phyloP scores from a whole-genome alignment of 1,140 invertebrate species.

The Trichonephila clavipes region DNA sequence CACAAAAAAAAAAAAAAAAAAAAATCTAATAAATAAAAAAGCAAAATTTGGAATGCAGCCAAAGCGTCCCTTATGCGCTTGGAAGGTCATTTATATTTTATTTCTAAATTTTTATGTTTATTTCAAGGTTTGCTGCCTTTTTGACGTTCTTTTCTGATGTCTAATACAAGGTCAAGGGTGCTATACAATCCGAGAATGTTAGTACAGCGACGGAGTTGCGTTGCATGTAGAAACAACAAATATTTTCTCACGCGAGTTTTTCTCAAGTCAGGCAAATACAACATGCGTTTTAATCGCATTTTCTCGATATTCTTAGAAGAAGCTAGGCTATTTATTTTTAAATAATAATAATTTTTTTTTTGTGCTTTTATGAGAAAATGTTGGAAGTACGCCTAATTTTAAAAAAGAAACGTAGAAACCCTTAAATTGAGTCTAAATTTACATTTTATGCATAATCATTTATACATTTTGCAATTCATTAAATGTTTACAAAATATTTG shows the following conservation, averaged over 20 bases:
- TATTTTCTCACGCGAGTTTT: conserved; percentile 9
- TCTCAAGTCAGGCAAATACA: not conserved
- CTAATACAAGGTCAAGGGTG: conserved; percentile 53
- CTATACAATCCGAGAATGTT: conserved; percentile 10
- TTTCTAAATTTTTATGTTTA: conserved; percentile 66
- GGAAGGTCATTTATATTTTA: conserved; percentile 69
- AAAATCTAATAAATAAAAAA: not conserved
- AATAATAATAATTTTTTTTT: not conserved
- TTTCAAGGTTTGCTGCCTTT: conserved; percentile 67
- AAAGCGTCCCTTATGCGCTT: conserved; percentile 9
- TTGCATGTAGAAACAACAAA: not conserved
- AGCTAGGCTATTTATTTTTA: not conserved
- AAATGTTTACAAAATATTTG: too few species aligned
- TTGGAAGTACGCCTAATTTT: too few species aligned
- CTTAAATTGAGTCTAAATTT: too few species aligned
- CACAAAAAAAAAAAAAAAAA: not conserved
- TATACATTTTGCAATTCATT: too few species aligned
- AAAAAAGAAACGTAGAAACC: too few species aligned
- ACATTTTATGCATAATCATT: too few species aligned
- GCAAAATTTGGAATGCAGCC: conserved; percentile 47
- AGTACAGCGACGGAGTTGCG: conserved; percentile 11
- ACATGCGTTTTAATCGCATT: too few species aligned
- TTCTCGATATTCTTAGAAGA: too few species aligned
- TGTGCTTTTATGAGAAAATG: not conserved
- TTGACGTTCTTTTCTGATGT: conserved; percentile 52